Evolutionary conservation across 2,113 vertebrate species (phyloP).

Genomic region (Lepidothrix coronata): DNA sequence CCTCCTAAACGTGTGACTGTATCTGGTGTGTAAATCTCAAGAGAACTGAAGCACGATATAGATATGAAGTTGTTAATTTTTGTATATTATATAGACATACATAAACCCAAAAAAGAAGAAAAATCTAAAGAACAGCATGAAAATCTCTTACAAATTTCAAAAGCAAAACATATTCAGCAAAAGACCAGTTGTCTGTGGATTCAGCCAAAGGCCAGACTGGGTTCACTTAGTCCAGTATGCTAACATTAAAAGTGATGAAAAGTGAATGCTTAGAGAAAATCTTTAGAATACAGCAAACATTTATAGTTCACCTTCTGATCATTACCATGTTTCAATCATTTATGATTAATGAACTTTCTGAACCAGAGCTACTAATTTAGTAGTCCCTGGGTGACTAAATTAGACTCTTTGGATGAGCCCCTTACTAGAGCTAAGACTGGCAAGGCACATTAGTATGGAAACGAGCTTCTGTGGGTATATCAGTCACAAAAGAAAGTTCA

Average conservation of each 20-base stretch:
- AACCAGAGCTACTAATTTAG: background rate
- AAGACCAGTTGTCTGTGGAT: background rate
- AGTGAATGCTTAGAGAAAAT: background rate
- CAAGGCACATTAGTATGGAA: background rate
- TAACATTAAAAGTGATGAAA: background rate
- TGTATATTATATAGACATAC: background rate
- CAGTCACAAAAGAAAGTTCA: background rate
- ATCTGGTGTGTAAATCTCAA: background rate
- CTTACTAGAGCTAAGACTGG: background rate
- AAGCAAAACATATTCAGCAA: background rate
- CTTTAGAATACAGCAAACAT: background rate
- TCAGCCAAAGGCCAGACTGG: background rate
- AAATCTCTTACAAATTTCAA: background rate
- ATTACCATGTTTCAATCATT: background rate
- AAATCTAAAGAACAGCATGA: background rate
- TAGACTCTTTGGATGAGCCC: background rate
- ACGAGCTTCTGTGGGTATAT: background rate
- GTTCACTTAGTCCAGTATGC: background rate
- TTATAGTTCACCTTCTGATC: background rate
- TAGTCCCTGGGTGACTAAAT: background rate
- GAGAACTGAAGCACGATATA: background rate
- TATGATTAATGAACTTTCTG: background rate
- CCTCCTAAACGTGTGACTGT: background rate
- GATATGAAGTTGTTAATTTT: background rate
- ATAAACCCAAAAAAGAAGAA: background rate